A percentile compares a stretch with the other conserved stretches of the same genome.
These are phyloP conservation scores for Leucania comma DNA, from an alignment of 2,888 invertebrate species.

Conservation along the genomic window DNA sequence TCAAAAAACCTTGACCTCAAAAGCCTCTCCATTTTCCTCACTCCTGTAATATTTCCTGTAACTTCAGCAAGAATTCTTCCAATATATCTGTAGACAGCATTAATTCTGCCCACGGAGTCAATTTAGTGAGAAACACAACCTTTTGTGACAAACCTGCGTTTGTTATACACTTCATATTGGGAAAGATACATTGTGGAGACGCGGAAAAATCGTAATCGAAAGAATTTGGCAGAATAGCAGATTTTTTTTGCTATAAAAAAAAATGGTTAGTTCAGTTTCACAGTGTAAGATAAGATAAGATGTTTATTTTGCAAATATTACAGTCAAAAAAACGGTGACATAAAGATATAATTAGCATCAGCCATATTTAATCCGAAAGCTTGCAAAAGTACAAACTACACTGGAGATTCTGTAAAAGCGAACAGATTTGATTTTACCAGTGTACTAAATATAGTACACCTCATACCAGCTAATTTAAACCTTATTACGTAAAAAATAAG, in stretches of 20 bases:
- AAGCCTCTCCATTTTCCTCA: neutral
- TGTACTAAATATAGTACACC: too few species aligned
- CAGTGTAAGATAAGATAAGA: too few species aligned
- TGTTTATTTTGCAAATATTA: too few species aligned
- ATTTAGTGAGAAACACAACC: conserved; percentile 38
- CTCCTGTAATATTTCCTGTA: conserved; percentile 2
- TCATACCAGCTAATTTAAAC: too few species aligned
- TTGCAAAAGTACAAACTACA: too few species aligned
- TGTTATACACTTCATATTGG: conserved; percentile 18
- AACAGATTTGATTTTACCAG: too few species aligned
- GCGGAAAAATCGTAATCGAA: neutral
- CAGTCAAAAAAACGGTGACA: too few species aligned
- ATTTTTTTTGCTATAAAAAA: neutral
- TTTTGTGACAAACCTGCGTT: conserved; percentile 17
- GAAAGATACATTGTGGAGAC: conserved; percentile 3
- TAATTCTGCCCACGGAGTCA: conserved; percentile 56
- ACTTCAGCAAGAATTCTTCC: conserved; percentile 14
- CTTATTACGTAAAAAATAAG: too few species aligned
- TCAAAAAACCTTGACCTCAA: neutral
- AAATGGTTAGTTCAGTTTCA: too few species aligned
- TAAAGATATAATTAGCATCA: too few species aligned
- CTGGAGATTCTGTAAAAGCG: too few species aligned
- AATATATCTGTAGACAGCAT: conserved; percentile 14
- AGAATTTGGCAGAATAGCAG: neutral
- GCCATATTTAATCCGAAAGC: too few species aligned